Evolutionary conservation across 2,113 vertebrate genomes (phyloP), one percentile per base, ranked within the genome.

Genomic region (Struthidea cinerea): DNA sequence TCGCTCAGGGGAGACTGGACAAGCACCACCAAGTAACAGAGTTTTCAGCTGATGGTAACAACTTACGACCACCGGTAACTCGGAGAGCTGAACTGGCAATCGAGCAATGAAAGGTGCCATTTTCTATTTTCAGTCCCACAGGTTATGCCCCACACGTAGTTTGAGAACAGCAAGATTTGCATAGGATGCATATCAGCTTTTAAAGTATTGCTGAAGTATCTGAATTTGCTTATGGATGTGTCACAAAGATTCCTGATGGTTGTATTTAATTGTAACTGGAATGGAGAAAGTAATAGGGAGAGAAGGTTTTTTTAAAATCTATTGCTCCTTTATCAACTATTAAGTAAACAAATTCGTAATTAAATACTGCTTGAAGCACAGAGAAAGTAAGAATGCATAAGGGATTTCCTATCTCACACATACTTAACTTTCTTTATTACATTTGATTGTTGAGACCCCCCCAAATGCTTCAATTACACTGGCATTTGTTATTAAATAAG

Each of bases 11-110:
- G 50, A 64, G 52, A 21, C 10, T 41, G n/a, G 37, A 32, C 7
- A 37, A 49, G 17, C 5, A 33, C 4, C 13, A 28, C 14, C 13
- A 56, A 32, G 26, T 32, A 49, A 30, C 0, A 2, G 2, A 30
- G 0, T 35, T 80, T 76, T 73, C 79, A 90, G 28, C 26, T 67
- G 60, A 39, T n/a, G 18, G 30, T 12, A 47, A 57, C 23, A 49
- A 8, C 11, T 22, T 73, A 3, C 1, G 50, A 3, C 7, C 32
- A 8, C 49, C 55, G 42, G 13, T 39, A 83, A 33, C 13, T 82
- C 13, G 0, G 32, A 28, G 46, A 78, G 56, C 46, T 35, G 68
- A 20, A n/a, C 15, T 59, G 69, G n/a, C 56, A 75, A 16, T 10
- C 1, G 18, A 44, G 37, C 13, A 11, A 27, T 39, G 57, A 71